phyloP scores from a whole-genome alignment of 2,888 invertebrate species.

The Clusia tigrina region DNA sequence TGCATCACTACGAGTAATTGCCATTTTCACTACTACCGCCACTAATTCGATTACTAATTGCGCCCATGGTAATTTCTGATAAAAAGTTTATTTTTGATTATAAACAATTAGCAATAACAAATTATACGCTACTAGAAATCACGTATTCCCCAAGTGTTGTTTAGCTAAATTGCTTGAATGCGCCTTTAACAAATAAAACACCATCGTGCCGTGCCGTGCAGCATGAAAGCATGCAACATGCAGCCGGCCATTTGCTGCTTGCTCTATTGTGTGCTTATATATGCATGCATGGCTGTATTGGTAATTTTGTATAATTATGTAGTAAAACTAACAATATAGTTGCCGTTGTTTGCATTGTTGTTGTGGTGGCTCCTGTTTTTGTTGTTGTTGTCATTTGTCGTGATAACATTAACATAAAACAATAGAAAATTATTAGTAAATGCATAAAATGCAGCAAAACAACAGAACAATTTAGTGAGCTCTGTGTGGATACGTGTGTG shows the following conservation, averaged over 20 bases:
- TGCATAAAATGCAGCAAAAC: slow-evolving; percentile 18
- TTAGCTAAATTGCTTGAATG: slow-evolving; percentile 44
- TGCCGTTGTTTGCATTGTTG: slow-evolving; percentile 6
- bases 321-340: slow-evolving; percentile 24
- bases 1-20: too few species aligned
- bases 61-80: too few species aligned
- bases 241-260: neutral
- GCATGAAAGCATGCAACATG: slow-evolving; percentile 11
- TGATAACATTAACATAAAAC: slow-evolving; percentile 42
- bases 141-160: slow-evolving; percentile 45
- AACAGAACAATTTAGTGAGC: neutral
- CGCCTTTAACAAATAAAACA: slow-evolving; percentile 34
- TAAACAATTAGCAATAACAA: slow-evolving; percentile 26
- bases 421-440: slow-evolving; percentile 36
- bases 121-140: slow-evolving; percentile 17
- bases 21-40: too few species aligned
- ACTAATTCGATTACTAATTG: too few species aligned
- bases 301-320: slow-evolving; percentile 16
- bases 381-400: slow-evolving; percentile 36
- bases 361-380: slow-evolving; percentile 16
- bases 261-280: neutral
- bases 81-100: slow-evolving; percentile 12
- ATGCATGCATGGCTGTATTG: slow-evolving; percentile 7
- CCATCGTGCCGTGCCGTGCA: slow-evolving; percentile 29
- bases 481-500: neutral